These are phyloP conservation scores for Stomatorhinus ivindoensis DNA, from an alignment of 2,113 vertebrate genomes.

Conservation along the genomic window DNA sequence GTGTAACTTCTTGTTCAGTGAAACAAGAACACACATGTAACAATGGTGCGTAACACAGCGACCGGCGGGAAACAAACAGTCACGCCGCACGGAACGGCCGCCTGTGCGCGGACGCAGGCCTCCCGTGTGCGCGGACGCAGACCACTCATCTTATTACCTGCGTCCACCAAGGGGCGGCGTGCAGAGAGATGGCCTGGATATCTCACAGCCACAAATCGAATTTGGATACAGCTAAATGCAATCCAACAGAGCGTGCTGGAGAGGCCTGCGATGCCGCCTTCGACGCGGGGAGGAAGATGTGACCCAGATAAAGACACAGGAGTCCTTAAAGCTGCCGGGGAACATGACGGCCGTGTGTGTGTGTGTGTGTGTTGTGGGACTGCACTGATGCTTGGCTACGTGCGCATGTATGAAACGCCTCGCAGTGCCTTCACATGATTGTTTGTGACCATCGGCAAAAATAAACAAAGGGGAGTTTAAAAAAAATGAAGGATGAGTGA, in stretches of 20 bases:
- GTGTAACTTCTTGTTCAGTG: background rate
- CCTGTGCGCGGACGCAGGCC: background rate
- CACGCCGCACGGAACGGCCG: background rate
- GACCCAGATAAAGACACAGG: background rate
- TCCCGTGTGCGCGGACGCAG: background rate
- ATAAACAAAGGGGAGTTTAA: background rate
- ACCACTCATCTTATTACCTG: background rate
- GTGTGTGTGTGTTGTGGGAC: background rate
- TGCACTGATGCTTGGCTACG: background rate
- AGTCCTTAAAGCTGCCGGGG: background rate
- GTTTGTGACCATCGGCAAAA: background rate
- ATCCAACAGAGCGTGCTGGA: background rate
- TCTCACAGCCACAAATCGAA: background rate
- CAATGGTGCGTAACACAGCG: background rate
- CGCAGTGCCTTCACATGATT: background rate
- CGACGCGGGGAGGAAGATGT: background rate
- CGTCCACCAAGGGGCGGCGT: background rate
- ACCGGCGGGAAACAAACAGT: background rate
- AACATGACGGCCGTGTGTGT: background rate
- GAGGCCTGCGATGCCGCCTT: background rate
- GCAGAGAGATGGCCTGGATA: background rate
- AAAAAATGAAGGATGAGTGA: constrained; percentile 39
- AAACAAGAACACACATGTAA: background rate
- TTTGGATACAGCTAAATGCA: background rate
- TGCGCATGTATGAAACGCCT: background rate